A percentile compares a stretch with the other conserved stretches of the same genome.
phyloP scores from a whole-genome alignment of 2,888 invertebrate genomes.

The Tenthredo scrophulariae region DNA sequence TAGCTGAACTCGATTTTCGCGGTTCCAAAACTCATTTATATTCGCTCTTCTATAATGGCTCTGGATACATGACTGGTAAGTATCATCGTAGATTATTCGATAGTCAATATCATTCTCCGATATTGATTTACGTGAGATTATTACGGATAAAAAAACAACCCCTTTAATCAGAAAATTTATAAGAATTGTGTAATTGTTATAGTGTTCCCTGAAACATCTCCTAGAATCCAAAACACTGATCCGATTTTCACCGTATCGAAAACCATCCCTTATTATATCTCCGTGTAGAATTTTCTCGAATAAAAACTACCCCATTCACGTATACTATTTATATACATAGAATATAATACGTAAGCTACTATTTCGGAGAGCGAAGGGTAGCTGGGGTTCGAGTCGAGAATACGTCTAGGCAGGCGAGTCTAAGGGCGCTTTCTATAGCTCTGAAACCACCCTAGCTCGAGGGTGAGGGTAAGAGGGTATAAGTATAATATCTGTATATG shows the following conservation, averaged over 20 bases:
- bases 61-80: not conserved
- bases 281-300: not conserved
- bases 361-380: constrained; percentile 17
- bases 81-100: not conserved
- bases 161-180: no score
- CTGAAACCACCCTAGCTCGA: constrained; percentile 20
- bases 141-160: no score
- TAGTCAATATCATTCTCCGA: not conserved
- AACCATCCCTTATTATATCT: not conserved
- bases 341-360: constrained; percentile 21
- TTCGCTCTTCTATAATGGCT: not conserved
- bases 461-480: not conserved
- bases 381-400: constrained; percentile 1
- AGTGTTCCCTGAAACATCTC: no score
- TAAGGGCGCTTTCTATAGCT: constrained; percentile 26
- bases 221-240: not conserved
- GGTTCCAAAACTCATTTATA: not conserved
- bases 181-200: no score
- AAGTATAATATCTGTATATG: constrained; percentile 12
- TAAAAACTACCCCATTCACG: not conserved
- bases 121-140: not conserved
- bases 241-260: not conserved
- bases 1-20: not conserved
- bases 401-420: constrained; percentile 29
- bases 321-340: not conserved